Conservation (phyloP, 2,888 invertebrate species). For the Chorisops tibialis region DNA sequence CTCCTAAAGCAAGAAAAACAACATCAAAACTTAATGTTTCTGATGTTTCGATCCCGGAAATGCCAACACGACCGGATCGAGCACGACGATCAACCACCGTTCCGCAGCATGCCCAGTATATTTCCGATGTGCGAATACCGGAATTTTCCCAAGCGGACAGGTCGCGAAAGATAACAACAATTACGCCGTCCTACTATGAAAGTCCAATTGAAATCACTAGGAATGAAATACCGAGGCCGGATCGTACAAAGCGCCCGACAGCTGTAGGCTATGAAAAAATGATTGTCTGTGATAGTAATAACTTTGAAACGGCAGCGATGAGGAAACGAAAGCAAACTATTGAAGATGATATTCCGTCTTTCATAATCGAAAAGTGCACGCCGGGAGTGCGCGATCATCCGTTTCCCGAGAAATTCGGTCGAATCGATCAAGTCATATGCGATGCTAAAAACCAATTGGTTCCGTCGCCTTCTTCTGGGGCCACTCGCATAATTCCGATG, state of each 20-base stretch:
- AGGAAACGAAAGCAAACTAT: constrained; percentile 41
- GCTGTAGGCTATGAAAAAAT: no score
- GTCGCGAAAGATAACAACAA: not conserved
- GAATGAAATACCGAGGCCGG: no score
- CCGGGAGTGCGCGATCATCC: constrained; percentile 34
- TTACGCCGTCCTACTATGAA: not conserved
- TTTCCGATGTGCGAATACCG: constrained; percentile 8
- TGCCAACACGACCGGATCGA: no score
- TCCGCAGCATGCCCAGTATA: not conserved
- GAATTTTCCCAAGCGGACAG: constrained; percentile 10
- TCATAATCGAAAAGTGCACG: constrained; percentile 38
- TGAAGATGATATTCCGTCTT: constrained; percentile 42
- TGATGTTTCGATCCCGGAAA: no score
- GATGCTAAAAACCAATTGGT: constrained; percentile 30
- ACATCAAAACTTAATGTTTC: no score
- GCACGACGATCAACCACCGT: no score
- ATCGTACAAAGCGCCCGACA: no score
- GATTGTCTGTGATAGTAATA: not conserved
- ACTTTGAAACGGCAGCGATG: constrained; percentile 9
- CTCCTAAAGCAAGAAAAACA: no score
- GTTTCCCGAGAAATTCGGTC: constrained; percentile 36
- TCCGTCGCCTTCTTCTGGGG: not conserved
- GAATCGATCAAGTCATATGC: constrained; percentile 35
- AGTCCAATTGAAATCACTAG: no score
- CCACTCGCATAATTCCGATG: not conserved